A percentile compares a stretch with the other conserved stretches of the same genome.
Evolutionary conservation across 2,888 invertebrate species (phyloP).

Genomic region (Drosophila nigritarsus): DNA sequence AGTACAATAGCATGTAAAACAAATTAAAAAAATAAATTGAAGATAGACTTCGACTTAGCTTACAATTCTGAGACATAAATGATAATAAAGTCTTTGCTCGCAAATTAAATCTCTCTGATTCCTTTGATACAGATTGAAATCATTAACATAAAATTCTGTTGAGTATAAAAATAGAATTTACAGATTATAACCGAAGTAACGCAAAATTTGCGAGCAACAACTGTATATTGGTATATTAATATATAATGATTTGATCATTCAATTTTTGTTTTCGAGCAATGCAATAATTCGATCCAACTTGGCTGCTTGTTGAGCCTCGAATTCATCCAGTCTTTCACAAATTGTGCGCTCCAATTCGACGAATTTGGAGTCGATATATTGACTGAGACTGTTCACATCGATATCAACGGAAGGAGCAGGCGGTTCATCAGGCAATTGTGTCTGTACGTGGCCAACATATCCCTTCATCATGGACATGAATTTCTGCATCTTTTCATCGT

Average conservation of each 20-base stretch:
- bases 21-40: not conserved
- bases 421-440: not conserved
- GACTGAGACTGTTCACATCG: constrained; percentile 44
- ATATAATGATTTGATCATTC: constrained; percentile 10
- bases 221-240: not conserved
- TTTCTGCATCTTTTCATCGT: constrained; percentile 75
- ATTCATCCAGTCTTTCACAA: constrained; percentile 61
- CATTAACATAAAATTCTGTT: not conserved
- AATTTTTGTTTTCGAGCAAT: constrained; percentile 63
- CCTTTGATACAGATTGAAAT: not conserved
- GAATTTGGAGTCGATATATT: constrained; percentile 74
- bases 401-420: constrained; percentile 2
- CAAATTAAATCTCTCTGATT: not conserved
- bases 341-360: constrained; percentile 69
- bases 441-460: constrained; percentile 17
- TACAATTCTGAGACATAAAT: not conserved
- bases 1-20: not conserved
- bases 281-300: constrained; percentile 80
- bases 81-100: not conserved
- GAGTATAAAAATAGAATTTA: not conserved
- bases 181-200: not conserved
- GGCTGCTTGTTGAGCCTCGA: constrained; percentile 71
- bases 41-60: not conserved
- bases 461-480: constrained; percentile 69
- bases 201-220: not conserved